phyloP scores from a whole-genome alignment of 64 coral and sea anemone species.

The Montipora sp. region DNA sequence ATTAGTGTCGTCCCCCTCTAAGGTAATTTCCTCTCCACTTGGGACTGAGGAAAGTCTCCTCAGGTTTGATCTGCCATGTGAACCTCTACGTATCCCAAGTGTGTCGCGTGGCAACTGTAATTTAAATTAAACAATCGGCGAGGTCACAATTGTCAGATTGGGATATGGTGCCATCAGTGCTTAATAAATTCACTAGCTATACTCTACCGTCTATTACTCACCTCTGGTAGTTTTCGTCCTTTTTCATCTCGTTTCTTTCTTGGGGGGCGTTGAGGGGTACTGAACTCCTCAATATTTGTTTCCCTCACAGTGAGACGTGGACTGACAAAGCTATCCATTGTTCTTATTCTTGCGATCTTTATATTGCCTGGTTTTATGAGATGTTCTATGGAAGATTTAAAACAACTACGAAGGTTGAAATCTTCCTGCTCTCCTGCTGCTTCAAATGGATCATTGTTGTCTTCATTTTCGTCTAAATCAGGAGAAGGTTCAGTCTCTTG shows the following conservation, averaged over 20 bases:
- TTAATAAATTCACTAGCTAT: not conserved
- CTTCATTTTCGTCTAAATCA: not conserved
- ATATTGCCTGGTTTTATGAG: constrained; percentile 9
- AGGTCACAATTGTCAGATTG: constrained; percentile 21
- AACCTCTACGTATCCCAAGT: not conserved
- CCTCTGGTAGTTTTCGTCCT: constrained; percentile 20
- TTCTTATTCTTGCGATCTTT: constrained; percentile 9
- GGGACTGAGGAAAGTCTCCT: constrained; percentile 65
- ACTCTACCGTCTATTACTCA: not conserved
- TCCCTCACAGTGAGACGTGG: not conserved
- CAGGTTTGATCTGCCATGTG: not conserved
- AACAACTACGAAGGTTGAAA: not conserved
- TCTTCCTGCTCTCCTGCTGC: not conserved
- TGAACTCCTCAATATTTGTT: not conserved
- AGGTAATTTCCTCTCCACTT: constrained; percentile 16
- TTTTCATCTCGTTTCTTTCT: not conserved
- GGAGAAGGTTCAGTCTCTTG: not conserved
- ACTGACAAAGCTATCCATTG: not conserved
- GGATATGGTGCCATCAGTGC: not conserved
- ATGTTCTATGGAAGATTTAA: not conserved
- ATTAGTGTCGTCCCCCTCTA: not conserved
- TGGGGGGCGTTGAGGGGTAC: not conserved
- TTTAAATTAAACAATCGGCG: constrained; percentile 12
- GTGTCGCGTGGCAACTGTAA: not conserved
- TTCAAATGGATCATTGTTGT: not conserved